These are phyloP conservation scores for Cryptoprocta ferox DNA, from an alignment of 2,797 vertebrate genomes.

Conservation along the genomic window DNA sequence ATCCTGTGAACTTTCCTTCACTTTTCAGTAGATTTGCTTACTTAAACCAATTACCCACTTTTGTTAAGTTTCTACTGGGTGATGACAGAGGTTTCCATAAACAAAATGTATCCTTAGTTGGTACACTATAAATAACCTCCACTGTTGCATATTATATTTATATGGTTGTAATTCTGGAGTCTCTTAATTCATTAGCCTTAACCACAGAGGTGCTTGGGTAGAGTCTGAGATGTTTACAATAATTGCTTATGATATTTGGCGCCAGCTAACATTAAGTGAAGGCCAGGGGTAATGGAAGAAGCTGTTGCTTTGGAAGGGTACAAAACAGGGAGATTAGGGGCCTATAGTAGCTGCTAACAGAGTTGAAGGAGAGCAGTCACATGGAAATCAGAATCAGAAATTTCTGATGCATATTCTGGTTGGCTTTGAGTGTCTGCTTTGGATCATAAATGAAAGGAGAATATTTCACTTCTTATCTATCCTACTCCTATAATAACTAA, in stretches of 20 bases:
- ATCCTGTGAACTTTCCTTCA: conserved; percentile 14
- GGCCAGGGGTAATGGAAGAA: not conserved
- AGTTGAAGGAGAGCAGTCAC: not conserved
- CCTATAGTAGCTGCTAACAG: no score
- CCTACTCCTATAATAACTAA: not conserved
- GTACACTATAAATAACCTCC: not conserved
- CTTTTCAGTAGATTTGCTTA: conserved; percentile 35
- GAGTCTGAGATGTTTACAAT: not conserved
- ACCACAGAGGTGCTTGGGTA: not conserved
- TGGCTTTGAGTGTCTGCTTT: not conserved
- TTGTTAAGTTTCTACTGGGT: conserved; percentile 29
- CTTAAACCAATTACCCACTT: not conserved
- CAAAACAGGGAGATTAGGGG: not conserved
- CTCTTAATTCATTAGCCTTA: not conserved
- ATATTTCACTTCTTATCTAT: not conserved
- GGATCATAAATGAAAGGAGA: not conserved
- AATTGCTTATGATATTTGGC: not conserved
- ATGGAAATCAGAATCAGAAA: not conserved
- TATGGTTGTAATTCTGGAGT: not conserved
- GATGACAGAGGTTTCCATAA: not conserved
- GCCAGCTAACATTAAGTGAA: not conserved
- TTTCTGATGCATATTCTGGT: not conserved
- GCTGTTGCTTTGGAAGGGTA: no score
- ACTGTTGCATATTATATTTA: not conserved
- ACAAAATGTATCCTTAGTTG: conserved; percentile 13